A percentile compares a stretch with the other conserved stretches of the same genome.
phyloP scores from a whole-genome alignment of 2,888 invertebrate species.

The Drepana falcataria region DNA sequence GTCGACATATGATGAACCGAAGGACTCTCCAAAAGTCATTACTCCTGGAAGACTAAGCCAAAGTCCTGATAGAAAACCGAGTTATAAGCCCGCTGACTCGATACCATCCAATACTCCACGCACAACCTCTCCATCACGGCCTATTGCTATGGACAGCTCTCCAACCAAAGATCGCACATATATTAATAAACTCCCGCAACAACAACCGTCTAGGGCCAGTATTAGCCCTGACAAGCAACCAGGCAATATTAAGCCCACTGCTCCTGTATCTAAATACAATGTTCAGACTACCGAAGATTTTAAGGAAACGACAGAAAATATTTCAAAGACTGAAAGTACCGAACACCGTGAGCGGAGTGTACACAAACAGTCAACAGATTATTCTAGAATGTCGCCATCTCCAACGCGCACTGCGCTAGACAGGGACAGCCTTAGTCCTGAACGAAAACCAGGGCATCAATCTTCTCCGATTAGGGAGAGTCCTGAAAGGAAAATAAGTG shows the following conservation, averaged over 20 bases:
- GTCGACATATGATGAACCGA: neutral
- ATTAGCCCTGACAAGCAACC: conserved; percentile 12
- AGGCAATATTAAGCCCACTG: conserved; percentile 17
- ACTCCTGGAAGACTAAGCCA: neutral
- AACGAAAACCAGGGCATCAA: conserved; percentile 12
- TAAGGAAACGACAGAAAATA: neutral
- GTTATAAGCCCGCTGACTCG: neutral
- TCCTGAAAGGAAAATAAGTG: conserved; percentile 14
- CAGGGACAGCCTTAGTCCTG: conserved; percentile 5
- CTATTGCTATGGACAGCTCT: neutral
- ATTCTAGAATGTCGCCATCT: neutral
- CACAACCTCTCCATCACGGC: neutral
- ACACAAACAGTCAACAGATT: neutral
- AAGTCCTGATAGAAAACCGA: conserved; percentile 17
- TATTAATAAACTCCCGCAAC: neutral
- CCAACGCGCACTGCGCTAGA: neutral
- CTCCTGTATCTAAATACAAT: conserved; percentile 14
- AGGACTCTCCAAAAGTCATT: neutral
- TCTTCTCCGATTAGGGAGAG: conserved; percentile 6
- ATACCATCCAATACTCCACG: neutral
- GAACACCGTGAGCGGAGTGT: neutral
- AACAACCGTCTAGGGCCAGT: conserved; percentile 7
- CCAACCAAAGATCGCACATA: neutral
- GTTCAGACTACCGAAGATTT: neutral
- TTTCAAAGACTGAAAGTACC: neutral